Evolutionary conservation across 2,888 invertebrate species (phyloP).

Genomic region (Creontiades dilutus): DNA sequence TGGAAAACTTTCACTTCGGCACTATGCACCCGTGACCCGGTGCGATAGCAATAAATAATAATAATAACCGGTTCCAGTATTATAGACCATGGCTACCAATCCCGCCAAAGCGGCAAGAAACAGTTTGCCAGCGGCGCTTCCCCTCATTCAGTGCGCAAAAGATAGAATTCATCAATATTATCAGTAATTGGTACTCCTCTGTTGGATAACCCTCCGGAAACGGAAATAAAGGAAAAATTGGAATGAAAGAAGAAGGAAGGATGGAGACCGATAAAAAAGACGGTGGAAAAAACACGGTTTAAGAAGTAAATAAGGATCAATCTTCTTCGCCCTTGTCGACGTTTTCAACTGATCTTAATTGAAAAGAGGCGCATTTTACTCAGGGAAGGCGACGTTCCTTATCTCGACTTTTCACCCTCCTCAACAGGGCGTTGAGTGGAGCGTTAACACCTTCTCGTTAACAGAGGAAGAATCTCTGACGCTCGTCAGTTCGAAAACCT

Average conservation of each 20-base stretch:
- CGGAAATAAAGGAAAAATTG: background rate
- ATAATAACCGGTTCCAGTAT: too few relatives aligned
- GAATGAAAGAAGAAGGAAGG: background rate
- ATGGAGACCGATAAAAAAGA: conserved; percentile 20
- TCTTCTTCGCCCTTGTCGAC: conserved; percentile 64
- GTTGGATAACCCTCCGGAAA: background rate
- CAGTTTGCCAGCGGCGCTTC: too few relatives aligned
- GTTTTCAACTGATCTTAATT: conserved; percentile 66
- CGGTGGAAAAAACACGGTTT: conserved; percentile 47
- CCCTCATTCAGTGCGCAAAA: too few relatives aligned
- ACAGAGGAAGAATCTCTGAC: conserved; percentile 5
- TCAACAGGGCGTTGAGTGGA: conserved; percentile 64
- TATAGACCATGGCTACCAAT: too few relatives aligned
- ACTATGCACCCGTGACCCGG: too few relatives aligned
- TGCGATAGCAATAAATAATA: too few relatives aligned
- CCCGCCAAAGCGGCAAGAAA: too few relatives aligned
- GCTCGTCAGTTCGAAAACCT: conserved; percentile 43
- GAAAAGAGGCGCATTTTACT: conserved; percentile 63
- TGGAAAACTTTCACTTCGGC: too few relatives aligned
- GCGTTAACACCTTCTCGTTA: conserved; percentile 65
- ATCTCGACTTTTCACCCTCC: conserved; percentile 68
- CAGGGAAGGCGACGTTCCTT: conserved; percentile 48
- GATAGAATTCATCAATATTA: background rate
- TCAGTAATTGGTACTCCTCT: background rate
- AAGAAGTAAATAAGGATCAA: conserved; percentile 69